Base-by-base conservation (phyloP, 92 coral and sea anemone species). In the Umimayanthus kanabou region DNA sequence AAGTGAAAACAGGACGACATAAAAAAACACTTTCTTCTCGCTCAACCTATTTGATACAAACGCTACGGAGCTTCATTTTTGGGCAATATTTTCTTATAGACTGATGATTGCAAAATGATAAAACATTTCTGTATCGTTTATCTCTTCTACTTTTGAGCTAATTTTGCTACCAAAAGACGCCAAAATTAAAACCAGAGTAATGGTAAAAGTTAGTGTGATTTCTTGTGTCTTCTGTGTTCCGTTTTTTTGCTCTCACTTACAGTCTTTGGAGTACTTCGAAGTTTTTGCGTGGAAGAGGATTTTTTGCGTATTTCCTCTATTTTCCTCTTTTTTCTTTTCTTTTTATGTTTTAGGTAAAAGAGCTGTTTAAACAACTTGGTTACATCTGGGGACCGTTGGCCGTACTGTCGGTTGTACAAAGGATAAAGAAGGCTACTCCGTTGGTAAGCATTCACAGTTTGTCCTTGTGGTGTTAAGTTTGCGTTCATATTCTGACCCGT, bases 291-390 rank as follows among this genome's bases (percentile, higher is more conserved):
- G 13, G 28, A 14, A 28, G n/a, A 10, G 0, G 47, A 26, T 14
- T 47, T 39, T 20, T 43, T 11, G 3, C 87, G 71, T 47, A 13
- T 70, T 39, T 40, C 33, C 55, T 47, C 45, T 43, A 70, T 26
- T 71, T 30, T 83, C 69, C 78, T 16, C 20, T 83, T 83, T 40
- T 83, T 83, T 16, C 78, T 43, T 83, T 83, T 83, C 78, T 16
- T 70, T 28, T 83, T 83, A 26, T 83, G 87, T 70, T 47, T 83
- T 49, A 83, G 57, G 78, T 43, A 70, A 25, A 83, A 78, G 11
- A 83, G 79, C 26, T 83, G 39, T 83, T 70, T 71, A n/a, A 83
- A n/a, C 3, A 83, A 26, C 13, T 55, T 80, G 43, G 76, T 20
- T 29, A 83, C 43, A 43, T 40, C 42, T 20, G 15, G 43, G 11